phyloP scores from a whole-genome alignment of 2,888 invertebrate species.

The Drosophila formosana region DNA sequence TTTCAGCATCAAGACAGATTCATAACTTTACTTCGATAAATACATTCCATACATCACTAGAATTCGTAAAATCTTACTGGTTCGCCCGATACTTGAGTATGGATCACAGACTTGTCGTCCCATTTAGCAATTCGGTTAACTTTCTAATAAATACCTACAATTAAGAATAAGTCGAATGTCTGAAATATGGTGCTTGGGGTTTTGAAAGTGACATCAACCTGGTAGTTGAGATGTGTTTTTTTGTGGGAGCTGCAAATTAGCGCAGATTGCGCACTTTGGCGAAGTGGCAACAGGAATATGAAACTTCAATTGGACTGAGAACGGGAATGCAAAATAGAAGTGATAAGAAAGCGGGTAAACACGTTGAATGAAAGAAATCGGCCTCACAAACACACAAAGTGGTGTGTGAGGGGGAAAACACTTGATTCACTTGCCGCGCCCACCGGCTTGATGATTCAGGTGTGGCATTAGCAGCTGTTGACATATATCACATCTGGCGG shows the following conservation, averaged over 20 bases:
- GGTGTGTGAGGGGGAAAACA: constrained; percentile 25
- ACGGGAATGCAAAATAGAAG: constrained; percentile 4
- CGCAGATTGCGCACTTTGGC: constrained; percentile 71
- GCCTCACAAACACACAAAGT: constrained; percentile 44
- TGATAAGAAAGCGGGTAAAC: constrained; percentile 3
- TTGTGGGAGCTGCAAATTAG: constrained; percentile 72
- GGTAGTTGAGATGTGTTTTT: constrained; percentile 49
- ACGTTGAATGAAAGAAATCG: constrained; percentile 32
- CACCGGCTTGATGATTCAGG: constrained; percentile 44
- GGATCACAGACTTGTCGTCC: too few relatives aligned
- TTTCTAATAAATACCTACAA: too few relatives aligned
- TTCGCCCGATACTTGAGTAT: too few relatives aligned
- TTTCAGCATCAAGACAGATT: too few relatives aligned
- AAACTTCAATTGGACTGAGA: background rate
- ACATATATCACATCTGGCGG: constrained; percentile 59
- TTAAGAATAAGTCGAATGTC: constrained; percentile 33
- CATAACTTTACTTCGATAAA: too few relatives aligned
- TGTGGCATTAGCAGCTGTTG: constrained; percentile 76
- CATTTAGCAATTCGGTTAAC: too few relatives aligned
- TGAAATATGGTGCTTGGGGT: constrained; percentile 26
- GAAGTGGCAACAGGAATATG: constrained; percentile 18
- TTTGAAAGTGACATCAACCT: constrained; percentile 26
- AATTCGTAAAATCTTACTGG: too few relatives aligned
- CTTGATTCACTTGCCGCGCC: constrained; percentile 50
- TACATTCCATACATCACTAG: too few relatives aligned